Evolutionary conservation across 1,140 invertebrate species (phyloP), one percentile per base, ranked within the genome.

Genomic region (Asobara japonica): DNA sequence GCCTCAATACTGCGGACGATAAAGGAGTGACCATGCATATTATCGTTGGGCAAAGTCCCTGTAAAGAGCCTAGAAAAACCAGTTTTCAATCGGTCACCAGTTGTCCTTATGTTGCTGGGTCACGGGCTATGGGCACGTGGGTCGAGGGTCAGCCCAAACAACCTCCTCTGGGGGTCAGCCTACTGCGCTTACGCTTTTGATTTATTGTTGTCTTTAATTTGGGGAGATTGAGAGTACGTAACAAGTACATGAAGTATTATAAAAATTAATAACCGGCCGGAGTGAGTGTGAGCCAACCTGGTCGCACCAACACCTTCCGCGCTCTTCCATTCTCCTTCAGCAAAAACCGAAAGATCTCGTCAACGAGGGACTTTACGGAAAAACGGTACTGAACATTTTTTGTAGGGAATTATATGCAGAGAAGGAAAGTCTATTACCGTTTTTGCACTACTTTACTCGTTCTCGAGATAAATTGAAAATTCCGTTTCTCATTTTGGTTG

Each of bases 61-160:
- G 83, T 84, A 81, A 79, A 81, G 74, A 75, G 71, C 65, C 65
- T 33, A 48, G 60, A 67, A 71, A 69, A 65, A 74, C 73, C 51
- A 75, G 71, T 76, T 75, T 65, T 56, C 45, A 72, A 30, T 13
- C 65, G 67, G 73, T 82, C 80, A 84, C 82, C 81, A 79, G 80
- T 85, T 83, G 25, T 74, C 68, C 73, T 67, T 76, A 72, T 76
- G 73, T 77, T 77, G 79, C 76, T 78, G 79, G 84, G 83, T 80
- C 78, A 80, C 72, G 74, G 83, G 82, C 80, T 83, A 79, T 74
- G 80, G 85, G 84, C 82, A 83, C 79, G 78, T 68, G 74, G 85
- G 85, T 84, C 85, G 80, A 78, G 80, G 85, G 84, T 86, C 84
- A 86, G 84, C 79, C 86, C 83, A 87, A 87, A 87, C 83, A 86